Evolutionary conservation across 2,888 invertebrate genomes (phyloP), one percentile per base, ranked within the genome.

Genomic region (Dynastes grantii): DNA sequence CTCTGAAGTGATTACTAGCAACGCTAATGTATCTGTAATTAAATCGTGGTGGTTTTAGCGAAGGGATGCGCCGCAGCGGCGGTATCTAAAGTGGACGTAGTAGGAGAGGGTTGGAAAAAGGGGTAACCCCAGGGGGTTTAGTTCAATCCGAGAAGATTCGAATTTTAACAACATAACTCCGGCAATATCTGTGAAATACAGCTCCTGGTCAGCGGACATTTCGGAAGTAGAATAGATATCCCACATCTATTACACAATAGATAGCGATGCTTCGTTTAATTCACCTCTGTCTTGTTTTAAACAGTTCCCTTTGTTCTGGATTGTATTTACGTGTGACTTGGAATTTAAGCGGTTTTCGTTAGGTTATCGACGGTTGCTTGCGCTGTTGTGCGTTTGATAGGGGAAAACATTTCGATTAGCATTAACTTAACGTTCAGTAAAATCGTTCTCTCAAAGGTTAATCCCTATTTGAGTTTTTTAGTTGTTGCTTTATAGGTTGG

Each of bases 261-360:
- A 87, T 87, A 87, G 87, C 87, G 87, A 88, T 88, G 84, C 85
- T 84, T 83, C 84, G 85, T 86, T 88, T 87, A 87, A 88, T 87
- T 87, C 86, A 87, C 86, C 87, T 86, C 85, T 87, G 86, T 86
- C 86, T 85, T 85, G 84, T 84, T 85, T 86, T 86, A 87, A 87
- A 87, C 87, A 87, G 87, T 86, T 86, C 87, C 87, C 87, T 87
- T 87, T 87, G 86, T 86, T 86, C 84, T 84, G 83, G 85, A 32
- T 85, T 85, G 85, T 86, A 85, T 86, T 85, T 85, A 86, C 85
- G 85, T 85, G 85, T 84, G 84, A 82, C 83, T 81, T 81, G 79
- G 84, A 84, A 86, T 85, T 86, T 85, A 85, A 84, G 84, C 85
- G 22, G 71, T 71, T 71, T 55, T 51, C 68, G 45, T 67, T 55